These are phyloP conservation scores for Ptychochromis oligacanthus DNA, from an alignment of 2,113 vertebrate genomes.

Conservation along the genomic window DNA sequence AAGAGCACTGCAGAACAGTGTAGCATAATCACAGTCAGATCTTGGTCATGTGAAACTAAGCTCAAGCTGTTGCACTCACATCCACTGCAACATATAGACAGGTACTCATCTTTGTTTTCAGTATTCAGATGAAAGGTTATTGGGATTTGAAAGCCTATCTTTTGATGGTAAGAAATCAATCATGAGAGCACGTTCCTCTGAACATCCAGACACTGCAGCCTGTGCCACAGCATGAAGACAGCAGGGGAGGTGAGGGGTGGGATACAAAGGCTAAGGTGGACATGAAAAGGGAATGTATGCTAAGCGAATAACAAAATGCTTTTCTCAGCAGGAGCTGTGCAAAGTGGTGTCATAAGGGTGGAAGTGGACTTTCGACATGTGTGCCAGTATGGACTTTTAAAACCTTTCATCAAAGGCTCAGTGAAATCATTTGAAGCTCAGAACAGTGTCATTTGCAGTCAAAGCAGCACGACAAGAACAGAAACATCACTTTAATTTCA, in stretches of 20 bases:
- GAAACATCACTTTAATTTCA: constrained; percentile 4
- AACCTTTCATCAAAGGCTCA: constrained; percentile 44
- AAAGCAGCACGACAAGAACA: constrained; percentile 15
- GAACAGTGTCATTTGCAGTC: constrained; percentile 25
- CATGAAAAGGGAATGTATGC: constrained; percentile 56
- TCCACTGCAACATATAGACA: constrained; percentile 20
- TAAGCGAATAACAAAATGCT: constrained; percentile 61
- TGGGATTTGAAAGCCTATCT: constrained; percentile 26
- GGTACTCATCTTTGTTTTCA: constrained; percentile 40
- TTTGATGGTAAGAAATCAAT: constrained; percentile 67
- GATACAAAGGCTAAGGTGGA: constrained; percentile 42
- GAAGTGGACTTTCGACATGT: not conserved
- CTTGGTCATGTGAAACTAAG: not conserved
- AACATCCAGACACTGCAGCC: constrained; percentile 19
- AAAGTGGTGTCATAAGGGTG: constrained; percentile 1
- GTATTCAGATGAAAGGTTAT: constrained; percentile 63
- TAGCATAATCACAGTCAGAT: constrained; percentile 22
- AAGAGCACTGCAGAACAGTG: constrained; percentile 2
- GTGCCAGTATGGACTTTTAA: constrained; percentile 8
- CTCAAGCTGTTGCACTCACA: constrained; percentile 34
- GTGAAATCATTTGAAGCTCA: constrained; percentile 22
- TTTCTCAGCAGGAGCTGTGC: not conserved
- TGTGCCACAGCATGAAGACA: constrained; percentile 22
- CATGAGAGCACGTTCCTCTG: constrained; percentile 31
- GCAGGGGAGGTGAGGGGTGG: constrained; percentile 17